Conservation (phyloP, 1,140 invertebrate species). For the Dolichoris vasculosae region DNA sequence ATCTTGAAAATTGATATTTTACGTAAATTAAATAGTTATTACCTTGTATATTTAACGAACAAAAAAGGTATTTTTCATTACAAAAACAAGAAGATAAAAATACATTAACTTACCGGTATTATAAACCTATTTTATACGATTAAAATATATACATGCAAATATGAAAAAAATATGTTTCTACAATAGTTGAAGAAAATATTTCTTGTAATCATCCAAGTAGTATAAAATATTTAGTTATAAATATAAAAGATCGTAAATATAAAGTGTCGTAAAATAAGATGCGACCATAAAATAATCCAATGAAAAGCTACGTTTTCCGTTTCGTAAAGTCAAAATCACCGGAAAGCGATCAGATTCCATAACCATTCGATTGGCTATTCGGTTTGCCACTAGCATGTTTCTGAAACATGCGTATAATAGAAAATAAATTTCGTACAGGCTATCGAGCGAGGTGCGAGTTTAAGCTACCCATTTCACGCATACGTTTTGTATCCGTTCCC, state of each 20-base stretch:
- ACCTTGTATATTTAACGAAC: no score
- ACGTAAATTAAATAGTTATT: no score
- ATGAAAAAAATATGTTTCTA: no score
- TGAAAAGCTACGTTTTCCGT: not conserved
- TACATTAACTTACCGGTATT: no score
- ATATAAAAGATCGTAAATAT: not conserved
- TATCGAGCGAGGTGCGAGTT: conserved; percentile 5
- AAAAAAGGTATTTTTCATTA: no score
- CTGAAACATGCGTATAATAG: conserved; percentile 12
- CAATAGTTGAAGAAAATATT: no score
- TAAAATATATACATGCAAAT: no score
- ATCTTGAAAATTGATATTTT: no score
- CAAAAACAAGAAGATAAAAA: no score
- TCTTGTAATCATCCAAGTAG: not conserved
- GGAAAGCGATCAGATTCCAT: not conserved
- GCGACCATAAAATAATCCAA: not conserved
- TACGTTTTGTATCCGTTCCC: no score
- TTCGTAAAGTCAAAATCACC: not conserved
- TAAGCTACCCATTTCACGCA: not conserved
- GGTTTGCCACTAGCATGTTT: not conserved
- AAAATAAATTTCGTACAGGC: conserved; percentile 29
- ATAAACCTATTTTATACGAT: no score
- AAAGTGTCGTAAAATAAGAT: not conserved
- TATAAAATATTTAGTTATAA: not conserved
- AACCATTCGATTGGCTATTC: not conserved